phyloP scores from a whole-genome alignment of 2,113 vertebrate genomes.

The Thunnus maccoyii region DNA sequence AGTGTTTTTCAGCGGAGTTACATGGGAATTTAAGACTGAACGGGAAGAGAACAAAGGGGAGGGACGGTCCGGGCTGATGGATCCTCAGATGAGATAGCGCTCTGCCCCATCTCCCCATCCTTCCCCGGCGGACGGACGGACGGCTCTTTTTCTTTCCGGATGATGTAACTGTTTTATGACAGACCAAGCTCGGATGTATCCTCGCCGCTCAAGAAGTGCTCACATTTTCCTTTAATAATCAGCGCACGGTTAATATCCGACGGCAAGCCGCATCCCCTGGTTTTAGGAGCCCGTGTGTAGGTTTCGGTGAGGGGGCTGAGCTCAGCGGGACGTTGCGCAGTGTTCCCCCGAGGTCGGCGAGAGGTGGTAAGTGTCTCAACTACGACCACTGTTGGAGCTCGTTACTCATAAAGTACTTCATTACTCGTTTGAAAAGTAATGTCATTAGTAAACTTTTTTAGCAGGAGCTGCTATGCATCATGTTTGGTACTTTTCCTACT shows the following conservation, averaged over 20 bases:
- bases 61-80: constrained; percentile 75
- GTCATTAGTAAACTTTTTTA: neutral
- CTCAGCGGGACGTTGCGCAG: constrained; percentile 67
- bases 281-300: constrained; percentile 28
- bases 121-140: constrained; percentile 37
- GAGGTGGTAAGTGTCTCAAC: constrained; percentile 56
- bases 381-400: neutral
- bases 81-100: constrained; percentile 75
- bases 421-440: constrained; percentile 3
- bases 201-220: neutral
- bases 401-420: neutral
- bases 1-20: constrained; percentile 45
- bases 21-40: constrained; percentile 48
- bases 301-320: constrained; percentile 57
- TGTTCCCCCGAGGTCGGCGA: constrained; percentile 38
- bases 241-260: constrained; percentile 14
- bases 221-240: constrained; percentile 27
- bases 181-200: constrained; percentile 34
- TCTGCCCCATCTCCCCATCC: constrained; percentile 60
- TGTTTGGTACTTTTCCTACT: neutral
- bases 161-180: constrained; percentile 77
- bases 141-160: constrained; percentile 54
- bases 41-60: constrained; percentile 70
- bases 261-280: constrained; percentile 38
- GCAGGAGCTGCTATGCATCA: neutral